A percentile compares a stretch with the other conserved stretches of the same genome.
Evolutionary conservation across 1,140 invertebrate species (phyloP).

Genomic region (Ceratoteleas bidentatus): DNA sequence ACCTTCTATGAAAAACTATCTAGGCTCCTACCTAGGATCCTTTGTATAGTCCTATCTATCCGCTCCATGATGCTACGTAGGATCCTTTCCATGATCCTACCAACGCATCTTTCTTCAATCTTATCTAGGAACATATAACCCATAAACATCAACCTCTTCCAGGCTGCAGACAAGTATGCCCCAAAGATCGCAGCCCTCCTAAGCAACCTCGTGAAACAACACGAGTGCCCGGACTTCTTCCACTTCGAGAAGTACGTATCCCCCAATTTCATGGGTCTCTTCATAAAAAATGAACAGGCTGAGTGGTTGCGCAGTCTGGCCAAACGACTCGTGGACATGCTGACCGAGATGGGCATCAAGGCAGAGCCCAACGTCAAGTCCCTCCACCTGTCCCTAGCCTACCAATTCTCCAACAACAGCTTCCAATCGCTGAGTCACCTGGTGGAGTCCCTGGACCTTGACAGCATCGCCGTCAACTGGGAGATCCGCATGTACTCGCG

Average conservation of each 20-base stretch:
- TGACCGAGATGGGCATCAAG: constrained; percentile 86
- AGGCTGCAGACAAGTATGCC: constrained; percentile 89
- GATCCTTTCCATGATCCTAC: too few relatives aligned
- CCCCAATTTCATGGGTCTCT: constrained; percentile 93
- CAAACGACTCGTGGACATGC: constrained; percentile 88
- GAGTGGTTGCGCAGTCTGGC: constrained; percentile 89
- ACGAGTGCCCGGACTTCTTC: constrained; percentile 84
- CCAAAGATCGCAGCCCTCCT: constrained; percentile 85
- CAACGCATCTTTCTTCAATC: too few relatives aligned
- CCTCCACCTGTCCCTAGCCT: constrained; percentile 92
- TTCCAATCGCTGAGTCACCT: constrained; percentile 88
- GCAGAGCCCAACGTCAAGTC: constrained; percentile 90
- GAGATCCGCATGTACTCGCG: constrained; percentile 93
- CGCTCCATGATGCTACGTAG: too few relatives aligned
- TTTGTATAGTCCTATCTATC: background rate
- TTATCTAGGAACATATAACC: background rate
- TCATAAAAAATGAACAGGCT: constrained; percentile 89
- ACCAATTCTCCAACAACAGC: constrained; percentile 89
- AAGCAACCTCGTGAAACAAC: constrained; percentile 86
- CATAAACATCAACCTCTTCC: constrained; percentile 26
- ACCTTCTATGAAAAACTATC: too few relatives aligned
- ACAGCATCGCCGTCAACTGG: constrained; percentile 86
- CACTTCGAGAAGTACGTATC: constrained; percentile 91
- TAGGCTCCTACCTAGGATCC: background rate
- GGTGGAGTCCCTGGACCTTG: constrained; percentile 86